Percentiles rank a stretch among this genome's conserved stretches.
phyloP scores from a whole-genome alignment of 92 coral and sea anemone genomes.

The Parazoanthus swiftii region DNA sequence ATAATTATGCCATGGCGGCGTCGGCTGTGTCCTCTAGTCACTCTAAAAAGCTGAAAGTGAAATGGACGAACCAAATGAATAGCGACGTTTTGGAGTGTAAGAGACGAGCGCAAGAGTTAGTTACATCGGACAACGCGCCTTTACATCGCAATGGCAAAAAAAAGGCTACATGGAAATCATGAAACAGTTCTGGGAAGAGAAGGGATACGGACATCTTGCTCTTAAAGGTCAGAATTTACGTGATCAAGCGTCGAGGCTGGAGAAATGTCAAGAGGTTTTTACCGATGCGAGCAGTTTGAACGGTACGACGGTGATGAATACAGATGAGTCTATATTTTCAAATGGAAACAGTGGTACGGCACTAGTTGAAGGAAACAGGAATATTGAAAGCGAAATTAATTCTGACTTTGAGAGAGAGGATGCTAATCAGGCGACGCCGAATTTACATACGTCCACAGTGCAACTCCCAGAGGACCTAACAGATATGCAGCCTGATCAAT shows the following conservation, averaged over 20 bases:
- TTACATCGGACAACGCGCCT: conserved; percentile 21
- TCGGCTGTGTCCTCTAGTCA: neutral
- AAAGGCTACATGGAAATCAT: conserved; percentile 31
- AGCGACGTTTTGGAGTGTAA: conserved; percentile 30
- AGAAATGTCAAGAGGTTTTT: neutral
- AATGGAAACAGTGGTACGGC: neutral
- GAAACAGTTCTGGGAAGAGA: conserved; percentile 34
- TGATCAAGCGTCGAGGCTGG: conserved; percentile 35
- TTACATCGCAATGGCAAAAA: conserved; percentile 1
- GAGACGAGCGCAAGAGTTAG: conserved; percentile 31
- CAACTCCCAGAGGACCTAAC: conserved; percentile 24
- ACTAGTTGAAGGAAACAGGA: conserved; percentile 6
- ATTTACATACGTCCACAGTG: conserved; percentile 27
- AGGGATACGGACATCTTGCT: conserved; percentile 33
- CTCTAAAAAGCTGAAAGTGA: conserved; percentile 10
- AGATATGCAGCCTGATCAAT: conserved; percentile 8
- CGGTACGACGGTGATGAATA: neutral
- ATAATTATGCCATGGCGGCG: too few species aligned
- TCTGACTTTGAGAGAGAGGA: conserved; percentile 1
- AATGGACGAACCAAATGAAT: conserved; percentile 43
- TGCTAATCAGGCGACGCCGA: conserved; percentile 18
- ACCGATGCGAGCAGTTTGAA: conserved; percentile 3
- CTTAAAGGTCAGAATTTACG: conserved; percentile 4
- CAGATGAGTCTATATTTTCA: neutral
- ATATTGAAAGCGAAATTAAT: conserved; percentile 4